phyloP scores from a whole-genome alignment of 2,113 vertebrate species.

The Barbus barbus region DNA sequence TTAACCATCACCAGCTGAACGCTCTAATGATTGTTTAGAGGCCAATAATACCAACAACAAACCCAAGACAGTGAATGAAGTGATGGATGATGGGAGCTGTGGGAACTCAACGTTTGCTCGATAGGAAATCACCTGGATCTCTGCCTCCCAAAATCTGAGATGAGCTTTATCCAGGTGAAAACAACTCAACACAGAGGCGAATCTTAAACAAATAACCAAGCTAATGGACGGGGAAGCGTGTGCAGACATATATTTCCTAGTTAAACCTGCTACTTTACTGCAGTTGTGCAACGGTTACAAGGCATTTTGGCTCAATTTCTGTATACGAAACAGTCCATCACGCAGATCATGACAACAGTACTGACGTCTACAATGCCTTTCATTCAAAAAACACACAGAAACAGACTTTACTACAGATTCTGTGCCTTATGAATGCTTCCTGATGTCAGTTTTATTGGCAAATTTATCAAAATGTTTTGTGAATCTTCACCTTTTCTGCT shows the following conservation, averaged over 20 bases:
- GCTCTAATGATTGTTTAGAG: constrained; percentile 27
- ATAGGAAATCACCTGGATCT: no score
- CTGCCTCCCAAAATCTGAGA: background rate
- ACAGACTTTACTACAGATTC: no score
- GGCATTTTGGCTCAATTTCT: background rate
- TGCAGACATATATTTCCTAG: background rate
- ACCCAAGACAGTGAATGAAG: background rate
- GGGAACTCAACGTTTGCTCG: no score
- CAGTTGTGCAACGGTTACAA: background rate
- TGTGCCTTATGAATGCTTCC: background rate
- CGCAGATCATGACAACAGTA: background rate
- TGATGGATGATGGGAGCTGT: constrained; percentile 6
- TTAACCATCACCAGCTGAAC: background rate
- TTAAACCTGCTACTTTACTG: background rate
- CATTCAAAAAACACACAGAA: no score
- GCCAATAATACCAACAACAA: constrained; percentile 8
- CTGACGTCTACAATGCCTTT: no score
- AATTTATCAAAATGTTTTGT: no score
- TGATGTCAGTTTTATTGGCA: no score
- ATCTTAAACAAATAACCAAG: background rate
- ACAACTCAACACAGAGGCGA: background rate
- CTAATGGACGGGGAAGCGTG: background rate
- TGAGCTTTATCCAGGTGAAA: background rate
- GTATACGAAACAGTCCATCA: background rate
- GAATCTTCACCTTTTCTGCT: no score